These are phyloP conservation scores for Hyposoter didymator DNA, from an alignment of 2,888 invertebrate species.

Conservation along the genomic window DNA sequence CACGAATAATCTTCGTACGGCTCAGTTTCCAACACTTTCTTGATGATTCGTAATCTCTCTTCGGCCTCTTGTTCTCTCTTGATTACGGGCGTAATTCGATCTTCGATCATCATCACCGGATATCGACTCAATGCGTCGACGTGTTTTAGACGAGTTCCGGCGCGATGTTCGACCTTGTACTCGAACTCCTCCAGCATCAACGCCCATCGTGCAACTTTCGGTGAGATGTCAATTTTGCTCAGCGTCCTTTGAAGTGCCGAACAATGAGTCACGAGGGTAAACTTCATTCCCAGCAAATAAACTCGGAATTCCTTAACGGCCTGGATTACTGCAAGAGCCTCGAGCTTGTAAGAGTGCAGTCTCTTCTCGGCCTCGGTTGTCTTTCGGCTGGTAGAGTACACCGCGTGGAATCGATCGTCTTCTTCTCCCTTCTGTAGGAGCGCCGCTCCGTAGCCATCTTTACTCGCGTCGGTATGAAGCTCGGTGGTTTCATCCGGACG, in stretches of 20 bases:
- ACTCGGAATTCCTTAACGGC: conserved; percentile 69
- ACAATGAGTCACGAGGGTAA: conserved; percentile 73
- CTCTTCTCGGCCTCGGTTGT: no score
- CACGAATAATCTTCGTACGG: conserved; percentile 38
- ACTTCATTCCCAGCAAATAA: conserved; percentile 72
- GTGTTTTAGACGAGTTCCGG: conserved; percentile 69
- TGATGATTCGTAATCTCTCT: conserved; percentile 38
- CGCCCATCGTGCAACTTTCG: conserved; percentile 70
- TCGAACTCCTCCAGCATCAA: conserved; percentile 31
- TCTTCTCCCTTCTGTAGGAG: conserved; percentile 71
- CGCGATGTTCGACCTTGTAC: conserved; percentile 70
- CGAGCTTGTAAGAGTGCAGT: no score
- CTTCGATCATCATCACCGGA: conserved; percentile 57
- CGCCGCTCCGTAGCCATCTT: conserved; percentile 46
- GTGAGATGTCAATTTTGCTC: conserved; percentile 66
- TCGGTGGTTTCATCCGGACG: conserved; percentile 33
- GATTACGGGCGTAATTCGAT: conserved; percentile 33
- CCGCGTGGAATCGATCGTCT: conserved; percentile 67
- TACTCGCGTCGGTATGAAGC: no score
- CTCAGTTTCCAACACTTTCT: conserved; percentile 17
- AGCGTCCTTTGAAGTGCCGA: conserved; percentile 61
- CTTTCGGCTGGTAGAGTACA: conserved; percentile 71
- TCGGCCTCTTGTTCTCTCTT: conserved; percentile 36
- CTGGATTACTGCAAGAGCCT: conserved; percentile 72
- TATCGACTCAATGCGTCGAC: conserved; percentile 72